Conservation (phyloP, 2,888 invertebrate species). For the Antheraea yamamai region DNA sequence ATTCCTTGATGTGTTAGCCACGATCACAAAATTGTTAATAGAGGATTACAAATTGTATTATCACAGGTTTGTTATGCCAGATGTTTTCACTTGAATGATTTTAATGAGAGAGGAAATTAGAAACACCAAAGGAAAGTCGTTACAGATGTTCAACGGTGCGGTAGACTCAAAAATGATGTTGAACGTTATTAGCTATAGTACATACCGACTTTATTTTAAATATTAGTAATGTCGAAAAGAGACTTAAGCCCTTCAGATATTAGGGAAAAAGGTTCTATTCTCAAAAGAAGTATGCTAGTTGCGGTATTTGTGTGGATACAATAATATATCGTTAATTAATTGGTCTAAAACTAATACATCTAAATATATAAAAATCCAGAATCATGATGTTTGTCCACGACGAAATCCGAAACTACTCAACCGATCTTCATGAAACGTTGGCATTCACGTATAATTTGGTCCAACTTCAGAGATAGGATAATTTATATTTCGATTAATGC, state of each 20-base stretch:
- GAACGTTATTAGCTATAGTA: conserved; percentile 1
- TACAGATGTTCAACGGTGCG: conserved; percentile 1
- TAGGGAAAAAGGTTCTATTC: not conserved
- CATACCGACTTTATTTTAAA: not conserved
- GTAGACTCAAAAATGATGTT: not conserved
- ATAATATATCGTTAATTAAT: not conserved
- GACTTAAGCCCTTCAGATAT: not conserved
- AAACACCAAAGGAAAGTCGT: not conserved
- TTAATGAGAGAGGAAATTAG: conserved; percentile 1
- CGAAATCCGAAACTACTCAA: too few relatives aligned
- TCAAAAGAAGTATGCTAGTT: not conserved
- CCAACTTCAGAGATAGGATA: too few relatives aligned
- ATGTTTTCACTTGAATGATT: conserved; percentile 7
- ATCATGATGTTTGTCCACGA: too few relatives aligned
- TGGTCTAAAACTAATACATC: not conserved
- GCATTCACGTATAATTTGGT: too few relatives aligned
- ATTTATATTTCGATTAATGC: too few relatives aligned
- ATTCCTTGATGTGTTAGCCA: not conserved
- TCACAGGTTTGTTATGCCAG: not conserved
- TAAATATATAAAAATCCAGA: too few relatives aligned
- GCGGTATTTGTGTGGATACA: not conserved
- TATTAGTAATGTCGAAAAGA: not conserved
- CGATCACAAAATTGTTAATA: not conserved
- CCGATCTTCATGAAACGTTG: too few relatives aligned
- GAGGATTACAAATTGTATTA: not conserved